Percentiles rank a stretch among this genome's conserved stretches.
These are phyloP conservation scores for Urophycis tenuis DNA, from an alignment of 2,797 vertebrate genomes.

Conservation along the genomic window DNA sequence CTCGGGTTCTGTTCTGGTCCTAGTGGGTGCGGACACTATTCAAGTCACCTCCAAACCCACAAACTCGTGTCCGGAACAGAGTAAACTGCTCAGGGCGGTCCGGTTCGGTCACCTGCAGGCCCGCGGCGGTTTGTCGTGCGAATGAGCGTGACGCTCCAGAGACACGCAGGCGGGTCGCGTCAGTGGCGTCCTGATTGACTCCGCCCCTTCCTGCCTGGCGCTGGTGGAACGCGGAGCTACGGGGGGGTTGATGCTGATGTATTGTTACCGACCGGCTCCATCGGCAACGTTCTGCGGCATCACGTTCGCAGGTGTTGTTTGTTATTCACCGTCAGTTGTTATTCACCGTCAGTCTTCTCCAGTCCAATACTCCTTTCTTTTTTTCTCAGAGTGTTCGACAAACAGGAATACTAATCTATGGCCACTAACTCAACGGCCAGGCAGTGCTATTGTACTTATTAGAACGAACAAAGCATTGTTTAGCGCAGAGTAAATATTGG, in stretches of 20 bases:
- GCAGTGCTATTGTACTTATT: background rate
- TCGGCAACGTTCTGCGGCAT: constrained; percentile 25
- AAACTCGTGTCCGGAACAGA: no score
- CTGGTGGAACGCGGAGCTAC: constrained; percentile 37
- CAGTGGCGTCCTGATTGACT: constrained; percentile 43
- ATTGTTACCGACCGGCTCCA: constrained; percentile 37
- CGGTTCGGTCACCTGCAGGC: no score
- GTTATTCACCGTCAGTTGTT: constrained; percentile 44
- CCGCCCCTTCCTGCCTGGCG: constrained; percentile 49
- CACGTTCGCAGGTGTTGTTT: constrained; percentile 49
- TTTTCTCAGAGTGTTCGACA: background rate
- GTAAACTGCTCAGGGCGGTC: no score
- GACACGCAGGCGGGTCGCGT: no score
- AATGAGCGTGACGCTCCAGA: no score
- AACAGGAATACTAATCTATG: constrained; percentile 21
- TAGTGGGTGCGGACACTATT: no score
- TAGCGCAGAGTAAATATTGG: background rate
- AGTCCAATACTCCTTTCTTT: constrained; percentile 27
- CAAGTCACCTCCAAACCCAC: no score
- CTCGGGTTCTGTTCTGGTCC: no score
- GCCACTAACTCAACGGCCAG: constrained; percentile 13
- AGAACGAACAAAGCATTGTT: background rate
- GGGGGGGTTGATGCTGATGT: constrained; percentile 45
- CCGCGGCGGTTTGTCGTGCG: no score
- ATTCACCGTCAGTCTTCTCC: constrained; percentile 35